Evolutionary conservation across 2,113 vertebrate genomes (phyloP), one percentile per base, ranked within the genome.

Genomic region (Psilopsiagon aurifrons): DNA sequence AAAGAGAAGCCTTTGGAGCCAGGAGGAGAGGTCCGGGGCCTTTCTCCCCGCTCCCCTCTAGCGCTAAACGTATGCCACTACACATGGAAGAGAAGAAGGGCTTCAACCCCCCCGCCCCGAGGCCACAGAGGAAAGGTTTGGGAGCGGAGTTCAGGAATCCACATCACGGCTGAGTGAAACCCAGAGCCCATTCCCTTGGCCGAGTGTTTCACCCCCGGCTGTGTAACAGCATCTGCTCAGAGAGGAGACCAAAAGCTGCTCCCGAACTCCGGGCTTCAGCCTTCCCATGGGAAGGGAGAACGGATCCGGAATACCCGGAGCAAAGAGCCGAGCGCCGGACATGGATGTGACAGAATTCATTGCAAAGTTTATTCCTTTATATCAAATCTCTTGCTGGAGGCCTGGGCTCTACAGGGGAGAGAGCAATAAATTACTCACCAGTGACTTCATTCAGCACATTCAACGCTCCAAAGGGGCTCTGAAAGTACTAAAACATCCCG

Each of bases 401-500:
- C 39, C 86, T 77, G 71, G 27, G n/a, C 83, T 92, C 73, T 78
- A 91, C 80, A 81, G 28, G 68, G 13, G 67, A 83, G 75, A 90
- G 52, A 47, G 13, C 35, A 97, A 97, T 94, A 94, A 96, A 94
- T 96, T 95, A 96, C 93, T 92, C 90, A 73, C 90, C 85, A 85
- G 95, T 47, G 87, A 92, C 90, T 96, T 96, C 91, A 95, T 96
- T 96, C 90, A 37, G 86, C 35, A 94, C 92, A 67, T 87, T 90
- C 82, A 55, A 93, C 35, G 77, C 90, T 86, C 79, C 39, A 88
- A 93, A 62, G 0, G 64, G 90, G 86, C 70, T 94, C 89, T 39
- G 74, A 44, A 95, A 88, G 51, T 92, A 88, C 92, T 94, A 95
- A 97, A 94, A 88, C 86, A 89, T 92, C 87, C 91, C 83, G 86